Evolutionary conservation across 2,113 vertebrate genomes (phyloP).

Genomic region (Lophius piscatorius): DNA sequence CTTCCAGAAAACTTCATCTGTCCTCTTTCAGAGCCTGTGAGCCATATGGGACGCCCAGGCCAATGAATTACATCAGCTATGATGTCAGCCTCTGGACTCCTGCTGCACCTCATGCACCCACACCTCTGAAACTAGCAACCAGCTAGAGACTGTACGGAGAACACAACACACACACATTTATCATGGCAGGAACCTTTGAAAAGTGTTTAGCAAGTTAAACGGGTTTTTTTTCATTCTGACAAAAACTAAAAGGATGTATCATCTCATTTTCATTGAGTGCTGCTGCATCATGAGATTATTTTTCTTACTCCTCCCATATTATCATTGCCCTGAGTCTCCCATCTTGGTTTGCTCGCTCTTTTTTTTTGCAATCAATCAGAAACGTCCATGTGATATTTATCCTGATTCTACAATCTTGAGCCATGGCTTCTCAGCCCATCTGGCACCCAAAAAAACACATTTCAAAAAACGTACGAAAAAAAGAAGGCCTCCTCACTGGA

Average conservation of each 20-base stretch:
- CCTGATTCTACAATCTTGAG: slow-evolving; percentile 5
- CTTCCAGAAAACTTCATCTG: slow-evolving; percentile 28
- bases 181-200: too few relatives aligned
- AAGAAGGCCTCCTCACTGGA: not conserved
- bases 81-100: slow-evolving; percentile 60
- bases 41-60: slow-evolving; percentile 52
- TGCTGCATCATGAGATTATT: slow-evolving; percentile 7
- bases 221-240: not conserved
- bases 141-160: too few relatives aligned
- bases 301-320: not conserved
- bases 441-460: not conserved
- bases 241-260: not conserved
- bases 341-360: slow-evolving; percentile 2
- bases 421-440: slow-evolving; percentile 4
- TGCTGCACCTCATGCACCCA: slow-evolving; percentile 17
- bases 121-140: slow-evolving; percentile 31
- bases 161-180: slow-evolving; percentile 35
- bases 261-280: too few relatives aligned
- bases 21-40: slow-evolving; percentile 32
- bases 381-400: slow-evolving; percentile 52
- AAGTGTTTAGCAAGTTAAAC: too few relatives aligned
- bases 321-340: slow-evolving; percentile 6
- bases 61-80: slow-evolving; percentile 67
- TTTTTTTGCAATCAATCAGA: slow-evolving; percentile 3
- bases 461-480: too few relatives aligned